Conservation (phyloP, 2,888 invertebrate species). For the Abrostola triplasia region DNA sequence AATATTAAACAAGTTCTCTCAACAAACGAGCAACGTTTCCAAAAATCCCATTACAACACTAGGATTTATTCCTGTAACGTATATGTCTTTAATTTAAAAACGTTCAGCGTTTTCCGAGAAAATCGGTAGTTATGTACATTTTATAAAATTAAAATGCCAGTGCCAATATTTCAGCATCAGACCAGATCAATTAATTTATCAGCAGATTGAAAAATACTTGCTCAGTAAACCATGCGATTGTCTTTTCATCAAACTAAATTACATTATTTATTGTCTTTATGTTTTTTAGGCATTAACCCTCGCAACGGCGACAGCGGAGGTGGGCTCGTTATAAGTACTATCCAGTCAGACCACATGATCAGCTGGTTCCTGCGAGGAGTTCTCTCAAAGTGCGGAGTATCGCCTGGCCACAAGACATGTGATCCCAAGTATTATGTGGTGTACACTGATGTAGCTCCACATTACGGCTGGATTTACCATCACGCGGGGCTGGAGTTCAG, state of each 20-base stretch:
- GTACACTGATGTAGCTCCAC: conserved; percentile 80
- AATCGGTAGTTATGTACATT: no score
- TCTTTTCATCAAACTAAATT: no score
- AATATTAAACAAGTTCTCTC: no score
- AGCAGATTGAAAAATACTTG: no score
- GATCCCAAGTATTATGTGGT: conserved; percentile 77
- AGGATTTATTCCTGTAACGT: no score
- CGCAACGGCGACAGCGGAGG: conserved; percentile 91
- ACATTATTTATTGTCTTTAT: no score
- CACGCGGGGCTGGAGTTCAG: conserved; percentile 72
- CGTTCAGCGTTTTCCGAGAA: no score
- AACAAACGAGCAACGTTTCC: background rate
- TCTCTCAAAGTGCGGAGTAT: conserved; percentile 78
- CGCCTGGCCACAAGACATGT: conserved; percentile 65
- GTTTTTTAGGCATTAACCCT: conserved; percentile 84
- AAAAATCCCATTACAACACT: background rate
- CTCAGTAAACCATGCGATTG: no score
- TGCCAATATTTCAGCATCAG: no score
- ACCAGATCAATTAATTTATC: no score
- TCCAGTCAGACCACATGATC: conserved; percentile 74
- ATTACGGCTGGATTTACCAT: conserved; percentile 81
- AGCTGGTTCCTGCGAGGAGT: conserved; percentile 82
- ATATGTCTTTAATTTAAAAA: no score
- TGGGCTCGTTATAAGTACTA: conserved; percentile 83
- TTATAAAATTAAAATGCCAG: no score